These are phyloP conservation scores for Rhea americana DNA, from an alignment of 2,113 vertebrate species.

Conservation along the genomic window DNA sequence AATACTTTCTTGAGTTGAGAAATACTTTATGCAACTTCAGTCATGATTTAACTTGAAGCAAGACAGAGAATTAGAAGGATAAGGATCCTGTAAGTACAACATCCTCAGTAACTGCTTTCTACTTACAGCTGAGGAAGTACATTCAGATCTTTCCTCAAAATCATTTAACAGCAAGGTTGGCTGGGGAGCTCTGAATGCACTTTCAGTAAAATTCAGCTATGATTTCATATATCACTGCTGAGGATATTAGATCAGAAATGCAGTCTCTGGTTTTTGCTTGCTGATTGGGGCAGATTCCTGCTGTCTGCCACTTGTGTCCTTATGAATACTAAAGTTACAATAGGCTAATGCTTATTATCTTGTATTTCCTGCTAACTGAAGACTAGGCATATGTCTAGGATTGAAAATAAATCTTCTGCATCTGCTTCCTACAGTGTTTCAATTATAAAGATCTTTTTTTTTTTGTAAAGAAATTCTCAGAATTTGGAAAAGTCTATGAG, in stretches of 20 bases:
- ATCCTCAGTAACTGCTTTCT: neutral
- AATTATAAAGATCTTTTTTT: neutral
- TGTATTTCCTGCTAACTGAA: neutral
- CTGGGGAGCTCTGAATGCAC: neutral
- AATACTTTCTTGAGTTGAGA: neutral
- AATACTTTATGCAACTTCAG: neutral
- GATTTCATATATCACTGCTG: neutral
- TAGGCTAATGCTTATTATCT: neutral
- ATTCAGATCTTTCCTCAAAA: neutral
- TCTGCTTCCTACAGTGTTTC: neutral
- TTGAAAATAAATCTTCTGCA: neutral
- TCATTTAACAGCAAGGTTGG: neutral
- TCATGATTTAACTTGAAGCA: neutral
- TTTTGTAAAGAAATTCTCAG: neutral
- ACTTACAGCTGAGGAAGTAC: constrained; percentile 17
- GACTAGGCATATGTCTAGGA: neutral
- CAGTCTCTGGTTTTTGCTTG: neutral
- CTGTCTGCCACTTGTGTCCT: neutral
- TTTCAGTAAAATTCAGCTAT: neutral
- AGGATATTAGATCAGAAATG: neutral
- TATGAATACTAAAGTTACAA: neutral
- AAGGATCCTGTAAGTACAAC: accelerated
- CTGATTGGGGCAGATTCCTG: neutral
- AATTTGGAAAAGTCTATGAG: neutral
- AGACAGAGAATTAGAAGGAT: neutral